Percentiles rank a stretch among this genome's conserved stretches.
phyloP scores from a whole-genome alignment of 2,797 vertebrate species.

The Nasua narica region DNA sequence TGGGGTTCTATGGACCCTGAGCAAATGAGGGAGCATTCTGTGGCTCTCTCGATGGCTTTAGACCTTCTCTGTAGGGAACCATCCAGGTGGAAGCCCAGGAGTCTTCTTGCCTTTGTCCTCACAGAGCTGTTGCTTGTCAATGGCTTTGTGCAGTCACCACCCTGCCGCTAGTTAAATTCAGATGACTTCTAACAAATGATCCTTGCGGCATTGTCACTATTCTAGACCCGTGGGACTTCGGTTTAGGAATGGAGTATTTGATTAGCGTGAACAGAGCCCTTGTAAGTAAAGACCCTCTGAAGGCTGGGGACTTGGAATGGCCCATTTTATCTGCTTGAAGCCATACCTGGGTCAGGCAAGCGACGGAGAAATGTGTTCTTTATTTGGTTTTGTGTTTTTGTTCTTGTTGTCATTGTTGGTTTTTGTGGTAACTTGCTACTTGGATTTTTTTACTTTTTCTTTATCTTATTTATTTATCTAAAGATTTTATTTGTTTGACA shows the following conservation, averaged over 20 bases:
- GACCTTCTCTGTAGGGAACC: background rate
- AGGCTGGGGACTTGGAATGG: background rate
- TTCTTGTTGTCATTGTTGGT: background rate
- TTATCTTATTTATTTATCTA: background rate
- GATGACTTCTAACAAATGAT: background rate
- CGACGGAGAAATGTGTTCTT: background rate
- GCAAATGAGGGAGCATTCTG: background rate
- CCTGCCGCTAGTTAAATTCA: conserved; percentile 1
- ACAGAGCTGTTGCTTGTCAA: background rate
- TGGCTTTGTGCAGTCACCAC: background rate
- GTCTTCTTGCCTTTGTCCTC: background rate
- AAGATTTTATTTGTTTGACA: too few relatives aligned
- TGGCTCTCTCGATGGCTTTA: background rate
- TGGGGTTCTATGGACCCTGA: background rate
- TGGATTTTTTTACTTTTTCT: background rate
- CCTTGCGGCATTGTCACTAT: background rate
- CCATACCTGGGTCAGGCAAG: background rate
- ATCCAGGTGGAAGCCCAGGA: background rate
- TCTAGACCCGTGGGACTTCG: background rate
- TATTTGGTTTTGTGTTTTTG: background rate
- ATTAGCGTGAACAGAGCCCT: background rate
- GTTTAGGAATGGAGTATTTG: background rate
- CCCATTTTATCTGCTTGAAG: background rate
- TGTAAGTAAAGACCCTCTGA: background rate
- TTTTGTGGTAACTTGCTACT: background rate